These are phyloP conservation scores for Noctua janthe DNA, from an alignment of 2,888 invertebrate species.

Conservation along the genomic window DNA sequence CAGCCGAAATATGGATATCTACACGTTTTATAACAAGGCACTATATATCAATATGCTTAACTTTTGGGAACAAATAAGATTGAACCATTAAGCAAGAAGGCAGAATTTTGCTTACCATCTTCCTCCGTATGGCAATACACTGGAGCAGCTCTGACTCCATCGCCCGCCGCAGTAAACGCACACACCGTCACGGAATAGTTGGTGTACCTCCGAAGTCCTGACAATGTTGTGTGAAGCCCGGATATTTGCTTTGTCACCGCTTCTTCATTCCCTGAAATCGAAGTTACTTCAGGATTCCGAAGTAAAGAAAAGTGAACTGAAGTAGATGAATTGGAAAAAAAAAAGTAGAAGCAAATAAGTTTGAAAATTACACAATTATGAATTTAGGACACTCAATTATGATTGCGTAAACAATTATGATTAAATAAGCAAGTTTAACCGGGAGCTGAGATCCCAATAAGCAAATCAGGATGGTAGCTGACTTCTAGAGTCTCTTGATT, in stretches of 20 bases:
- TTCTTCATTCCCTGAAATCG: slow-evolving; percentile 92
- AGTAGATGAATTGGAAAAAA: slow-evolving; percentile 42
- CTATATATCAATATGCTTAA: neutral
- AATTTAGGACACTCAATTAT: neutral
- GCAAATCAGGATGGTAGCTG: neutral
- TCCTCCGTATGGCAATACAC: slow-evolving; percentile 97
- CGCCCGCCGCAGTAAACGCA: slow-evolving; percentile 97
- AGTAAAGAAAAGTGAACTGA: slow-evolving; percentile 59
- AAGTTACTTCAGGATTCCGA: slow-evolving; percentile 62
- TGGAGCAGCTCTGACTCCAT: slow-evolving; percentile 95
- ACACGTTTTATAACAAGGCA: neutral
- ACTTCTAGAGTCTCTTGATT: neutral
- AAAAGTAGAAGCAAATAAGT: neutral
- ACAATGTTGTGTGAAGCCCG: slow-evolving; percentile 92
- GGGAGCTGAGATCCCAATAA: neutral
- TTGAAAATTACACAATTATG: neutral
- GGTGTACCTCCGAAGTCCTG: slow-evolving; percentile 95
- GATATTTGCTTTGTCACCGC: slow-evolving; percentile 94
- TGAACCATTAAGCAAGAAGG: neutral
- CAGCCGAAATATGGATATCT: neutral
- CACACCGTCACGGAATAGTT: slow-evolving; percentile 98
- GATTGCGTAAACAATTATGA: neutral
- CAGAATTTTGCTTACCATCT: slow-evolving; percentile 92
- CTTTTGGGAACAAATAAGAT: neutral
- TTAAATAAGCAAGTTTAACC: no score